Evolutionary conservation across 2,888 invertebrate species (phyloP).

Genomic region (Gandaritis pyraliata): DNA sequence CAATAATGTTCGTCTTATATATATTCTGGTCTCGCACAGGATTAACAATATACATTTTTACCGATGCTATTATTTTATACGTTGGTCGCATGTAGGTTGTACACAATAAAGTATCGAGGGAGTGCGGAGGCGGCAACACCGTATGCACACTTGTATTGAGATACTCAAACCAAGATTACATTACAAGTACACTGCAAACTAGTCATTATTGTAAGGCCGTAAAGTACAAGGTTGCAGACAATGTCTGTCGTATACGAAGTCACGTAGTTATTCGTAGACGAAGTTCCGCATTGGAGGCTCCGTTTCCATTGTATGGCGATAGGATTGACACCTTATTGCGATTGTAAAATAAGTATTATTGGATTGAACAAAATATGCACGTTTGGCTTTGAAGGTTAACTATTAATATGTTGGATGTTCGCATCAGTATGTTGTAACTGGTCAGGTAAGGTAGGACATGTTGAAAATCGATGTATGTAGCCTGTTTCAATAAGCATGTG

Average conservation of each 20-base stretch:
- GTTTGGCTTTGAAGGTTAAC: constrained; percentile 16
- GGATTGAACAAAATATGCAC: constrained; percentile 15
- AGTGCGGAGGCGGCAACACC: constrained; percentile 41
- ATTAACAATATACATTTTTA: constrained; percentile 34
- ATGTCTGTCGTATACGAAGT: constrained; percentile 46
- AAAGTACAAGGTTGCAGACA: constrained; percentile 36
- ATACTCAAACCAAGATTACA: constrained; percentile 41
- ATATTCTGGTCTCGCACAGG: constrained; percentile 34
- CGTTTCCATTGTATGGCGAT: constrained; percentile 50
- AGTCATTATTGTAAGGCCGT: constrained; percentile 33
- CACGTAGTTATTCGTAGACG: constrained; percentile 52
- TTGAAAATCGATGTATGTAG: background rate
- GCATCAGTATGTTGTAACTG: background rate
- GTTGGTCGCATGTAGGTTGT: constrained; percentile 39
- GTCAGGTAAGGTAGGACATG: too few relatives aligned
- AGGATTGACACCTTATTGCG: constrained; percentile 37
- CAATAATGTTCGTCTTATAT: constrained; percentile 3
- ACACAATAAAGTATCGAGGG: constrained; percentile 41
- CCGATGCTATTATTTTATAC: constrained; percentile 39
- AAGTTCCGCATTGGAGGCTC: constrained; percentile 53
- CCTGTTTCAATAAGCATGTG: background rate
- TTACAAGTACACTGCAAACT: constrained; percentile 24
- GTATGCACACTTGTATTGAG: constrained; percentile 40
- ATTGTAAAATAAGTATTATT: constrained; percentile 25
- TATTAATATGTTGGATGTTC: constrained; percentile 6